These are phyloP conservation scores for Amphipoea lucens DNA, from an alignment of 2,888 invertebrate genomes.

Conservation along the genomic window DNA sequence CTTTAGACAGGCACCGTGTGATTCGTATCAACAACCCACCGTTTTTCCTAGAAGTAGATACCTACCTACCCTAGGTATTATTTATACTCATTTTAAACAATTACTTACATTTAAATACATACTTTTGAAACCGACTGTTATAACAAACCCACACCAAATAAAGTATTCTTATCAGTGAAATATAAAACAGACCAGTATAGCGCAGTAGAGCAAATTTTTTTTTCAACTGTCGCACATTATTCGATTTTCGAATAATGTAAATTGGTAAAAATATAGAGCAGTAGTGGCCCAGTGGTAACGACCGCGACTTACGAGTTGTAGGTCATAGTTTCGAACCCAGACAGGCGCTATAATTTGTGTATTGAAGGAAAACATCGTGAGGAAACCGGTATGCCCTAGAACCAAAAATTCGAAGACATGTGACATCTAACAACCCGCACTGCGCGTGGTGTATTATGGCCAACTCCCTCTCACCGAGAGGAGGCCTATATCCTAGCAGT, in stretches of 20 bases:
- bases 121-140: neutral
- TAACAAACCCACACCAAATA: neutral
- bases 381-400: too few relatives aligned
- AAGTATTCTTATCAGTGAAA: neutral
- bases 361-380: too few relatives aligned
- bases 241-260: too few relatives aligned
- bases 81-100: conserved; percentile 5
- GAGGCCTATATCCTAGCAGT: neutral
- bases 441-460: neutral
- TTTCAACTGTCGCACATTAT: too few relatives aligned
- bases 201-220: neutral
- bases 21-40: neutral
- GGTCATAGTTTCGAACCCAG: too few relatives aligned
- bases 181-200: neutral
- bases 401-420: too few relatives aligned
- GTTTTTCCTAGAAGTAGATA: neutral
- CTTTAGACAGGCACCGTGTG: neutral
- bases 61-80: neutral
- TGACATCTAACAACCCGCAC: too few relatives aligned
- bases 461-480: neutral
- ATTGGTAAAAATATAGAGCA: too few relatives aligned
- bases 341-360: too few relatives aligned
- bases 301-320: too few relatives aligned
- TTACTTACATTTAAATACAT: neutral
- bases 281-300: too few relatives aligned